These are phyloP conservation scores for Daubentonia madagascariensis DNA, from an alignment of 2,113 vertebrate species.

Conservation along the genomic window DNA sequence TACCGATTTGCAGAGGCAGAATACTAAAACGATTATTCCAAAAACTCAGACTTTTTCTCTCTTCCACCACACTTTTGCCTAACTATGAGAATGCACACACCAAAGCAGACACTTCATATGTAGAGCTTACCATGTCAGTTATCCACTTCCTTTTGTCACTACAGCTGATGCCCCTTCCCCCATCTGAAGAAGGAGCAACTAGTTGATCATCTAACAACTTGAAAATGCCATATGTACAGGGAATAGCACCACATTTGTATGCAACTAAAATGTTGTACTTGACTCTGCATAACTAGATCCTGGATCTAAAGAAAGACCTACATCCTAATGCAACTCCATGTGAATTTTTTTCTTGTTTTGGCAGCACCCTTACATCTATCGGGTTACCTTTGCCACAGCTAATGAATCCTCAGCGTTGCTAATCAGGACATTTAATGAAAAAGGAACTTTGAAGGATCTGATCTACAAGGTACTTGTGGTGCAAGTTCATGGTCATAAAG, in stretches of 20 bases:
- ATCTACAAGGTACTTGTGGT: constrained; percentile 93
- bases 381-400: constrained; percentile 91
- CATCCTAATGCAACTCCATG: neutral
- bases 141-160: neutral
- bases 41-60: neutral
- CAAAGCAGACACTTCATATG: neutral
- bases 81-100: neutral
- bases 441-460: constrained; percentile 95
- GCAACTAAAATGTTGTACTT: neutral
- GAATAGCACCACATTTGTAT: neutral
- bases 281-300: neutral
- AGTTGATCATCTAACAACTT: neutral
- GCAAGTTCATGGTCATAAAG: neutral
- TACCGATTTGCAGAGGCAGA: neutral
- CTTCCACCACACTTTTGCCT: neutral
- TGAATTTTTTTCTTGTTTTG: constrained; percentile 72
- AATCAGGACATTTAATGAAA: constrained; percentile 94
- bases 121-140: neutral
- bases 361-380: constrained; percentile 93
- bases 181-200: neutral
- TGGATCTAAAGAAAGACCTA: neutral
- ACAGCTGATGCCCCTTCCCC: neutral
- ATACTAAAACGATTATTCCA: neutral
- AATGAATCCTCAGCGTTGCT: constrained; percentile 94
- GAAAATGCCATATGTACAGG: neutral